A percentile compares a stretch with the other conserved stretches of the same genome.
Conservation (phyloP, 92 coral and sea anemone genomes). For the Umimayanthus kanabou region DNA sequence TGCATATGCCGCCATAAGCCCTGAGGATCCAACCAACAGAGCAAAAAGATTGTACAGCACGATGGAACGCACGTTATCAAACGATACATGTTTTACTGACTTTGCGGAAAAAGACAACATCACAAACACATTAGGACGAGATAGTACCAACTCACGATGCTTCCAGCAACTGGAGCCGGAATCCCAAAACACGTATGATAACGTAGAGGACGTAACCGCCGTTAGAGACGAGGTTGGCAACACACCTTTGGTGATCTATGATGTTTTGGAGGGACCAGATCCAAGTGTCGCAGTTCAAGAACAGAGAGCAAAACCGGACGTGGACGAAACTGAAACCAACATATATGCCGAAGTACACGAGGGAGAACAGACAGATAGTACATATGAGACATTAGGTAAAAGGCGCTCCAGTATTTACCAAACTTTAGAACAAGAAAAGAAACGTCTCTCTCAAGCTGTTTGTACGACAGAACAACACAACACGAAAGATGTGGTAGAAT, state of each 20-base stretch:
- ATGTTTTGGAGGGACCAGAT: background rate
- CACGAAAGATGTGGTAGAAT: background rate
- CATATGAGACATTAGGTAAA: background rate
- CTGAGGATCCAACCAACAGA: background rate
- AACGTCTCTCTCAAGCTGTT: background rate
- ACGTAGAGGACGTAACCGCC: background rate
- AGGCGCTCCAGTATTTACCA: background rate
- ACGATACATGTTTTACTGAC: background rate
- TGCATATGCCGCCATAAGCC: background rate
- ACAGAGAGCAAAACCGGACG: background rate
- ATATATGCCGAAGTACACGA: background rate
- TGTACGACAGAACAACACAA: background rate
- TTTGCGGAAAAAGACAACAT: background rate
- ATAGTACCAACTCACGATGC: background rate
- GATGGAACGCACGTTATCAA: background rate
- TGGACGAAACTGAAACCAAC: background rate
- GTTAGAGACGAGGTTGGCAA: background rate
- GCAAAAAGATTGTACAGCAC: background rate
- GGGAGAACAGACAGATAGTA: background rate
- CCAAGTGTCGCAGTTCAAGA: background rate
- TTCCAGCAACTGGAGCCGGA: background rate
- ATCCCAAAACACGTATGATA: background rate
- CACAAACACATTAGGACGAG: background rate
- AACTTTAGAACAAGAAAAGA: background rate
- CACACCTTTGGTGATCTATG: background rate